phyloP scores from a whole-genome alignment of 2,888 invertebrate species.

The Yponomeuta evonymella region DNA sequence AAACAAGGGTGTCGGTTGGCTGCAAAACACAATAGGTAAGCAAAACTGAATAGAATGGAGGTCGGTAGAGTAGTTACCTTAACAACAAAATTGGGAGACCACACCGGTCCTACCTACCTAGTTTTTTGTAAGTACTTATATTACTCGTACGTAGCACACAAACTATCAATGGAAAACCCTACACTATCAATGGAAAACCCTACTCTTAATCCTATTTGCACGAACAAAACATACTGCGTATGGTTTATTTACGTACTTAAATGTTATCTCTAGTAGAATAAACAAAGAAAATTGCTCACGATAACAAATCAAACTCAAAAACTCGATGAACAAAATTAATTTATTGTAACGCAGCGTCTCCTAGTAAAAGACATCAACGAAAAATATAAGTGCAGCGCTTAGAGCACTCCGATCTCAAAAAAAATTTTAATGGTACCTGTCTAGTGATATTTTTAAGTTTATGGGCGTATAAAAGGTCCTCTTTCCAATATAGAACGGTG shows the following conservation, averaged over 20 bases:
- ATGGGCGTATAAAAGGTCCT: neutral
- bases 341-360: neutral
- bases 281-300: neutral
- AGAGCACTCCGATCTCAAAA: neutral
- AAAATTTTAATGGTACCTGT: neutral
- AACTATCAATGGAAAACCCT: neutral
- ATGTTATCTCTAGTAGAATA: neutral
- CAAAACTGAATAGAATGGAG: too few relatives aligned
- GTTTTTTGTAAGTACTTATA: neutral
- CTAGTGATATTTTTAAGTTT: neutral
- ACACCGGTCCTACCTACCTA: too few relatives aligned
- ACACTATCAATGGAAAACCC: neutral
- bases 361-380: slow-evolving; percentile 14
- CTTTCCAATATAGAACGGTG: slow-evolving; percentile 4
- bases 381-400: neutral
- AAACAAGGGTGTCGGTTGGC: neutral
- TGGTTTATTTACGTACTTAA: neutral
- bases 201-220: neutral
- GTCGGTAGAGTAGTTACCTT: too few relatives aligned
- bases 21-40: neutral
- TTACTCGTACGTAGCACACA: neutral
- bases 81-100: too few relatives aligned
- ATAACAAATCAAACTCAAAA: neutral
- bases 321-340: neutral
- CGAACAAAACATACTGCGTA: neutral